Evolutionary conservation across 2,113 vertebrate species (phyloP).

Genomic region (Hyaena hyaena): DNA sequence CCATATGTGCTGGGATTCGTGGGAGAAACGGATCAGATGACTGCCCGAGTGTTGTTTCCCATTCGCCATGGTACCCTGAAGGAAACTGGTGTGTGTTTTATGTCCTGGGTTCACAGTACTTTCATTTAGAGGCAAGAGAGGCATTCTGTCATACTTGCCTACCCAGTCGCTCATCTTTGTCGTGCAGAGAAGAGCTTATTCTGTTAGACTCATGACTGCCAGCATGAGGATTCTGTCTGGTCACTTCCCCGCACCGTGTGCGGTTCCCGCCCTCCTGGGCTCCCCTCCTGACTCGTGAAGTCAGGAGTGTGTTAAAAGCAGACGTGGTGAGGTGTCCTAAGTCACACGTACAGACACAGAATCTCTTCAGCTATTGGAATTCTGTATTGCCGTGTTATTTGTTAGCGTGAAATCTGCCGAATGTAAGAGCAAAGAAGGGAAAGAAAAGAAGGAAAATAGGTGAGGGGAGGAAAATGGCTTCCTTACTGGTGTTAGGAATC

Average conservation of each 20-base stretch:
- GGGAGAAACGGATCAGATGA: not conserved
- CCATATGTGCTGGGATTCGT: not conserved
- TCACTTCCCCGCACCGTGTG: not conserved
- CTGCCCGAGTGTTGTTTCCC: not conserved
- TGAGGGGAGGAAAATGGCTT: not conserved
- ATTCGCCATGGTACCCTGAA: not conserved
- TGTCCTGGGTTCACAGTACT: not conserved
- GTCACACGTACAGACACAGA: not conserved
- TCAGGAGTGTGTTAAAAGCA: not conserved
- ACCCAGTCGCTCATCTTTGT: not conserved
- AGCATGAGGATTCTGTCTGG: not conserved
- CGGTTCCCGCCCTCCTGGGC: not conserved
- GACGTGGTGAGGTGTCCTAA: not conserved
- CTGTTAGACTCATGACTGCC: not conserved
- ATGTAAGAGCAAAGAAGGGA: not conserved
- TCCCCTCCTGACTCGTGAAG: not conserved
- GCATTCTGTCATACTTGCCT: not conserved
- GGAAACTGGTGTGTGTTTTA: not conserved
- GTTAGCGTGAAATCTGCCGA: not conserved
- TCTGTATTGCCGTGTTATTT: not conserved
- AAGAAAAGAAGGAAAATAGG: not conserved
- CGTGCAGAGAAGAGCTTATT: constrained; percentile 16
- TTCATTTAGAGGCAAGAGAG: constrained; percentile 18
- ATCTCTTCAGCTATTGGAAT: not conserved
- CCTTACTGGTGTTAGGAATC: not conserved